A percentile compares a stretch with the other conserved stretches of the same genome.
Evolutionary conservation across 1,140 invertebrate genomes (phyloP).

Genomic region (Diorhabda sublineata): DNA sequence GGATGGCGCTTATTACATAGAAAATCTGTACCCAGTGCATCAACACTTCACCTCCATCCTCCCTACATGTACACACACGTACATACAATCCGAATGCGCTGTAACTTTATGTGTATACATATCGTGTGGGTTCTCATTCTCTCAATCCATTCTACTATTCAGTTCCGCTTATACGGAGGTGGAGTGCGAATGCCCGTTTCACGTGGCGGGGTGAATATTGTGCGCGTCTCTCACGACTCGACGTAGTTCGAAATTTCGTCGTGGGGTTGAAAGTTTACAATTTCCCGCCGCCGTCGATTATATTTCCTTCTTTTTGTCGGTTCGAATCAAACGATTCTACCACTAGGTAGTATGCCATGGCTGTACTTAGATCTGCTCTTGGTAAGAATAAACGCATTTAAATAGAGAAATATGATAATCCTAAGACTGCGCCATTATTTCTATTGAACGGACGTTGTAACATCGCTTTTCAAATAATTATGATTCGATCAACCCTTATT

Average conservation of each 20-base stretch:
- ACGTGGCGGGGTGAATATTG: constrained; percentile 19
- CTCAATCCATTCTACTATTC: constrained; percentile 16
- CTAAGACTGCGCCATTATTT: background rate
- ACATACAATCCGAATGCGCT: constrained; percentile 21
- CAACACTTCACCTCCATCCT: constrained; percentile 13
- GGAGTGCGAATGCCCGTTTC: constrained; percentile 24
- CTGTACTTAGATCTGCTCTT: constrained; percentile 43
- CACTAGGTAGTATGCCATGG: constrained; percentile 38
- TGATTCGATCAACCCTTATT: too few relatives aligned
- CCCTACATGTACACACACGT: background rate
- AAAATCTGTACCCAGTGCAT: constrained; percentile 33
- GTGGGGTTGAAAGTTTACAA: constrained; percentile 10
- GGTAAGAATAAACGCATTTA: constrained; percentile 33
- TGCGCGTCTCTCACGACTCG: constrained; percentile 6
- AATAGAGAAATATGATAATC: background rate
- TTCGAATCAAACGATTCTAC: background rate
- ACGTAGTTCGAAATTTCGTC: constrained; percentile 4
- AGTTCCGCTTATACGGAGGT: constrained; percentile 27
- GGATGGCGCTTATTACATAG: constrained; percentile 34
- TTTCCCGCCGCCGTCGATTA: constrained; percentile 10
- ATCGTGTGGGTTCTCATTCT: constrained; percentile 5
- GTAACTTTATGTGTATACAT: constrained; percentile 19
- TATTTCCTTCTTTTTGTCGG: background rate
- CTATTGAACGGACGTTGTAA: background rate
- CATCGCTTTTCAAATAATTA: background rate